Base-by-base conservation (phyloP, 1,140 invertebrate genomes). In the Bombus confusus region DNA sequence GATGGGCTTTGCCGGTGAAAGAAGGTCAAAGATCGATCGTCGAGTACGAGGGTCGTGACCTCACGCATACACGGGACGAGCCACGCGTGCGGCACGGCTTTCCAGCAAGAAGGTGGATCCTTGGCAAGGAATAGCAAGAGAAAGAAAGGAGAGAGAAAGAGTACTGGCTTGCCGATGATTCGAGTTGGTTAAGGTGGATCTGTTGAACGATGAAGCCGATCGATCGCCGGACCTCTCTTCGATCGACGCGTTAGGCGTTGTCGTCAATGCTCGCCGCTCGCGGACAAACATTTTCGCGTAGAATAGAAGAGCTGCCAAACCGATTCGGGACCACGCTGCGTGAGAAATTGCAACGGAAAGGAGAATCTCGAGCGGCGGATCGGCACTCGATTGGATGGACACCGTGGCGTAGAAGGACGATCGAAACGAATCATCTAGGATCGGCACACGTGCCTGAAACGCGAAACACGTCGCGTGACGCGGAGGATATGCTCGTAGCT, bases 1-100 rank as follows among this genome's bases (percentile, higher is more conserved):
- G 88, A 90, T 90, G 88, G 83, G 89, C 71, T 87, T 90, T 85
- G 86, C 82, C 89, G 80, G 71, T 86, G 83, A 90, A 90, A 90
- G 88, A 90, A 90, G 92, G 91, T 92, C 89, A 92, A 93, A 93
- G 89, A 93, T 93, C 91, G 93, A 93, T 93, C 87, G 90, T 89
- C 79, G 88, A 83, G 85, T 81, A 85, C 85, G 88, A 91, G 90
- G 85, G 85, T 88, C 87, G 88, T 85, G 85, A 91, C 91, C 88
- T 91, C 89, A 83, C 88, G 89, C 85, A 88, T 57, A 85, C 82
- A 87, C 87, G 76, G 74, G 64, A 69, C 79, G 68, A 85, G 57
- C 80, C 74, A 88, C 87, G 85, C 85, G 87, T 84, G 80, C 86
- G 79, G 81, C 72, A 87, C 88, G 80, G 74, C 69, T 86, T 76